Evolutionary conservation across 1,140 invertebrate genomes (phyloP).

Genomic region (Drosophila kurseongensis): DNA sequence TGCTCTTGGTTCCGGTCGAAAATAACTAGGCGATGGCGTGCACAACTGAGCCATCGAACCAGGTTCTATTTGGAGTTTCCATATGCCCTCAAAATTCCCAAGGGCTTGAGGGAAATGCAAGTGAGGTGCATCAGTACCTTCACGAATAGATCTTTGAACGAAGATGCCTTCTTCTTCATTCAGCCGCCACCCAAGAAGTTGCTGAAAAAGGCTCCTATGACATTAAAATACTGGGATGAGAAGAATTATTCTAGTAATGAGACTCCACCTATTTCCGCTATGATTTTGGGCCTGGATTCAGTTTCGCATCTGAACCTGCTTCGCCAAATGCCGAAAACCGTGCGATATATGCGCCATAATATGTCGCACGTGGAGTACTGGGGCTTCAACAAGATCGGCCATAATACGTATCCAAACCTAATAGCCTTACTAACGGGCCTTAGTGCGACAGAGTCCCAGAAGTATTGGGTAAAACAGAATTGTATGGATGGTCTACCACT

Average conservation of each 20-base stretch:
- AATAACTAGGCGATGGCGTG: no score
- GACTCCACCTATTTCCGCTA: constrained; percentile 20
- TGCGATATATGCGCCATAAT: constrained; percentile 1
- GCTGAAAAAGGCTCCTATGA: neutral
- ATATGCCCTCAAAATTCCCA: constrained; percentile 6
- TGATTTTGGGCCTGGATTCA: constrained; percentile 43
- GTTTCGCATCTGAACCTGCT: constrained; percentile 46
- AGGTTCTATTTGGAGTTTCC: constrained; percentile 9
- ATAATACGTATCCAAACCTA: constrained; percentile 25
- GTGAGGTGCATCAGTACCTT: neutral
- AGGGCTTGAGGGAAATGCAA: neutral
- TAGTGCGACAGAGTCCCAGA: neutral
- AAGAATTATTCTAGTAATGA: neutral
- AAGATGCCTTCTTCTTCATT: constrained; percentile 37
- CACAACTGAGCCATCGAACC: neutral
- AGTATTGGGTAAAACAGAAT: neutral
- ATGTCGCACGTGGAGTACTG: constrained; percentile 47
- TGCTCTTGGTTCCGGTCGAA: constrained; percentile 7
- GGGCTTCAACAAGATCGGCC: constrained; percentile 38
- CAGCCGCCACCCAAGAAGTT: constrained; percentile 9
- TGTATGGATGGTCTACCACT: constrained; percentile 89
- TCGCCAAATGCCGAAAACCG: constrained; percentile 30
- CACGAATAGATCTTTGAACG: constrained; percentile 1
- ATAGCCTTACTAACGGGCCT: constrained; percentile 31
- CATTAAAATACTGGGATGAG: neutral